Evolutionary conservation across 2,797 vertebrate genomes (phyloP).

Genomic region (Chelon auratus): DNA sequence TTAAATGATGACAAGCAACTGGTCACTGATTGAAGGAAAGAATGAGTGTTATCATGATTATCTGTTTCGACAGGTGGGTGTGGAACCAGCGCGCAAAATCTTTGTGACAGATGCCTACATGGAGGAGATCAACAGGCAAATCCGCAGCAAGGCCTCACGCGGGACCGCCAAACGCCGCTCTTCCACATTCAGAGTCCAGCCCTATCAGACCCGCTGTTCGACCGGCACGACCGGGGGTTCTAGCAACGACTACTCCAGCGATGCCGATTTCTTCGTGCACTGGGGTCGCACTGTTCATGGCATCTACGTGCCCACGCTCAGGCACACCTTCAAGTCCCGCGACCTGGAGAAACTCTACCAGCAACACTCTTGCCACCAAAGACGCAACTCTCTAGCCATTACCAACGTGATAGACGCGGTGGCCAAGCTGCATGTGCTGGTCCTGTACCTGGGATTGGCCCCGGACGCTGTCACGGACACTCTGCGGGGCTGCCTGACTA

Average conservation of each 20-base stretch:
- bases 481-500: conserved; percentile 72
- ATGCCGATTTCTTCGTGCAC: conserved; percentile 82
- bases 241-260: conserved; percentile 63
- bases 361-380: conserved; percentile 83
- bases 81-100: conserved; percentile 81
- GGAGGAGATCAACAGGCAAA: conserved; percentile 84
- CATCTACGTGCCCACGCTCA: conserved; percentile 79
- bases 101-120: conserved; percentile 83
- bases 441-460: conserved; percentile 80
- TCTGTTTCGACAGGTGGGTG: conserved; percentile 64
- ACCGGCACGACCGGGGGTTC: conserved; percentile 35
- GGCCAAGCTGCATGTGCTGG: conserved; percentile 82
- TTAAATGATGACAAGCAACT: background rate
- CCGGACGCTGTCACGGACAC: conserved; percentile 67
- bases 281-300: conserved; percentile 76
- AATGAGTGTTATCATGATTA: no score
- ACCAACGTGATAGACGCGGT: conserved; percentile 82
- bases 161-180: conserved; percentile 80
- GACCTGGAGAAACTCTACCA: conserved; percentile 87
- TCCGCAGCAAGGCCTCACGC: conserved; percentile 79
- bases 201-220: conserved; percentile 58
- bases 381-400: conserved; percentile 82
- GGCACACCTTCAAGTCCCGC: conserved; percentile 83
- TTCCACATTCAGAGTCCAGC: conserved; percentile 76
- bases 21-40: background rate